phyloP scores from a whole-genome alignment of 1,140 invertebrate genomes.

The Aporrectodea caliginosa region DNA sequence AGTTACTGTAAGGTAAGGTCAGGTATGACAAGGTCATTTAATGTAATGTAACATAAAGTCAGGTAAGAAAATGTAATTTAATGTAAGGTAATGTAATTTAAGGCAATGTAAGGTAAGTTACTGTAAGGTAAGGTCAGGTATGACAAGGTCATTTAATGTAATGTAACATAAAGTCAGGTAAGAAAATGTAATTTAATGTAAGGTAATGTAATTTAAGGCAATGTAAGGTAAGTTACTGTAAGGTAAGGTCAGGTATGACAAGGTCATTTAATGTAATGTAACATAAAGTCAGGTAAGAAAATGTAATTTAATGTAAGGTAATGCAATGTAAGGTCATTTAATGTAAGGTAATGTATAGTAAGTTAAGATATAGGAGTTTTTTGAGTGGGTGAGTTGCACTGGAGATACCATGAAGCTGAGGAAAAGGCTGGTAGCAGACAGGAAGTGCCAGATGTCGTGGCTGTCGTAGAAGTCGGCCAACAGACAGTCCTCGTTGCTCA shows the following conservation, averaged over 20 bases:
- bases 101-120: too few relatives aligned
- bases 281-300: background rate
- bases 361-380: too few relatives aligned
- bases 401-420: constrained; percentile 71
- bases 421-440: constrained; percentile 79
- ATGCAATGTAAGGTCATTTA: background rate
- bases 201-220: background rate
- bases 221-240: background rate
- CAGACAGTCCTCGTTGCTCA: constrained; percentile 70
- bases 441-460: constrained; percentile 86
- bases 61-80: too few relatives aligned
- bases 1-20: too few relatives aligned
- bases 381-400: too few relatives aligned
- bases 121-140: too few relatives aligned
- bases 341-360: background rate
- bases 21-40: too few relatives aligned
- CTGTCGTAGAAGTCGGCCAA: constrained; percentile 76
- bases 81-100: too few relatives aligned
- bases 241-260: background rate
- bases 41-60: too few relatives aligned
- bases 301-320: background rate
- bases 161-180: too few relatives aligned
- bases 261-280: background rate
- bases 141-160: too few relatives aligned
- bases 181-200: too few relatives aligned